Conservation (phyloP, 1,140 invertebrate species). For the Akabosia matsudoensis region DNA sequence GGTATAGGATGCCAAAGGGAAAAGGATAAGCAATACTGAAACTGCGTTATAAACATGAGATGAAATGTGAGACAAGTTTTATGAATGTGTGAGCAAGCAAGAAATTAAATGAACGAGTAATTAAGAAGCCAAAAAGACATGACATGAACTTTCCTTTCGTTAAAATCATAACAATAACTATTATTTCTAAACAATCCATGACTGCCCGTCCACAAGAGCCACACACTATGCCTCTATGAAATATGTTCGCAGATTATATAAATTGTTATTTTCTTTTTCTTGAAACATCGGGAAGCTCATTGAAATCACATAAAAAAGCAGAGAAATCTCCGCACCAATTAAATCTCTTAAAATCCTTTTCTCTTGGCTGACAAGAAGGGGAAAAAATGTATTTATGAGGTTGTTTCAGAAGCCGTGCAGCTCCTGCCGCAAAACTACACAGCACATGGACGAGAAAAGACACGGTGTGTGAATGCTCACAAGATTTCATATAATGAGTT, state of each 20-base stretch:
- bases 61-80: constrained; percentile 9
- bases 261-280: background rate
- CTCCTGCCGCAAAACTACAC: no score
- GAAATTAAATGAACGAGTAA: background rate
- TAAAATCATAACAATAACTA: no score
- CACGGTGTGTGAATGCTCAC: no score
- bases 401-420: no score
- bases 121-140: constrained; percentile 23
- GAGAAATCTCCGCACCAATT: background rate
- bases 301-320: background rate
- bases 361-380: background rate
- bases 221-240: no score
- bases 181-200: no score
- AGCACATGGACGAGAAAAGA: no score
- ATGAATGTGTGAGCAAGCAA: constrained; percentile 19
- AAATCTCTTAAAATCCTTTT: background rate
- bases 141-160: background rate
- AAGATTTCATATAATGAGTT: no score
- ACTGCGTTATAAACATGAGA: no score
- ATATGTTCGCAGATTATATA: background rate
- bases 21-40: background rate
- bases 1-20: background rate
- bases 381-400: background rate
- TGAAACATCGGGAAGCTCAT: background rate
- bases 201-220: no score